Conservation (phyloP, 2,113 vertebrate genomes). For the Lophochroa leadbeateri region DNA sequence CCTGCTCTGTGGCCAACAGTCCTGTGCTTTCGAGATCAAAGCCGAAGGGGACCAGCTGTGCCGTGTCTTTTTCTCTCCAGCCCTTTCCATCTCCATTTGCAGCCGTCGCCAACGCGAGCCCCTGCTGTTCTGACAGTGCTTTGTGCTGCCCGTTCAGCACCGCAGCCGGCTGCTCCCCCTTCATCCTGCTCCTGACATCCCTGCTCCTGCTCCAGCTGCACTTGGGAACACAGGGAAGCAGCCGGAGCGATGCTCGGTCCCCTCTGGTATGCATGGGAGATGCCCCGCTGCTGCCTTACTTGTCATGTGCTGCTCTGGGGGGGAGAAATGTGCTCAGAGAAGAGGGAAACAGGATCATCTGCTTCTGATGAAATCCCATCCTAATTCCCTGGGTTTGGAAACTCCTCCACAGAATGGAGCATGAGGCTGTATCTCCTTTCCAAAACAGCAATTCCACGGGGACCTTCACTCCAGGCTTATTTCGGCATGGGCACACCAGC, state of each 20-base stretch:
- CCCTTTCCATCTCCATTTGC: constrained; percentile 48
- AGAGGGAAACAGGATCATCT: neutral
- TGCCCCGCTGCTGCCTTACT: neutral
- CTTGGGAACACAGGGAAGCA: neutral
- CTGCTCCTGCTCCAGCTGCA: neutral
- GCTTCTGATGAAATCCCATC: constrained; percentile 3
- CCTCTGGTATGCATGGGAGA: neutral
- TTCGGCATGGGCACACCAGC: neutral
- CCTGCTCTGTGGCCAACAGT: constrained; percentile 19
- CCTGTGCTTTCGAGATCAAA: constrained; percentile 33
- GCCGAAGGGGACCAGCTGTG: constrained; percentile 46
- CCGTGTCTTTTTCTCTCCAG: constrained; percentile 36
- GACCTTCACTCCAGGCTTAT: neutral
- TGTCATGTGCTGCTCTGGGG: neutral
- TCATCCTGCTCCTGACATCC: neutral
- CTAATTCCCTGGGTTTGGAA: neutral
- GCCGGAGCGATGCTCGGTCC: neutral
- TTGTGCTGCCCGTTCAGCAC: constrained; percentile 7
- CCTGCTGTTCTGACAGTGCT: constrained; percentile 46
- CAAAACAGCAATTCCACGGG: neutral
- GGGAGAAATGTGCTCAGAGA: constrained; percentile 3
- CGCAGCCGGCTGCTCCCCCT: neutral
- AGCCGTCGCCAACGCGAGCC: neutral
- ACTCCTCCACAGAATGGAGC: neutral
- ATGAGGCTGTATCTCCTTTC: neutral